Evolutionary conservation across 2,113 vertebrate genomes (phyloP), one percentile per base, ranked within the genome.

Genomic region (Pluvialis apricaria): DNA sequence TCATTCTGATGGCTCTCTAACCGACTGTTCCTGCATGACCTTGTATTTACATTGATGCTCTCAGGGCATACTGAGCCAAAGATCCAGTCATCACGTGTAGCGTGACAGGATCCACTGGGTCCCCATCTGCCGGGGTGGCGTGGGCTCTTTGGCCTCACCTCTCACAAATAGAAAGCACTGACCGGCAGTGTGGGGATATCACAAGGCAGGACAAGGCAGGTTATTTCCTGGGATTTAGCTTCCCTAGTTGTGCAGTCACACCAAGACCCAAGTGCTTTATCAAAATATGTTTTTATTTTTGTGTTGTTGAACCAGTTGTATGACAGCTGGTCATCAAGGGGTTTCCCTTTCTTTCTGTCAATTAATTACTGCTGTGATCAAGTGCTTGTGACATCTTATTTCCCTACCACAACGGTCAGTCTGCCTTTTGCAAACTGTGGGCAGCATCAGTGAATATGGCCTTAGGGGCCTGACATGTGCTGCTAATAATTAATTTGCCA

Each of bases 21-120:
- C 26, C 1, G 0, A 0, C 45, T 79, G 38, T 12, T 82, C 15
- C 82, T 65, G 18, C 1, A 1, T 73, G 51, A 47, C 24, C 20
- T 44, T 40, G 7, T 52, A 34, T 38, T 84, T 61, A 55, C 51
- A 34, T 1, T 22, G 82, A 36, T 79, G 38, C 21, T 82, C 11
- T 68, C 7, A n/a, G 79, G n/a, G 10, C 68, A 38, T 7, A 20
- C 57, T 82, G 36, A 79, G 34, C 42, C 64, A 42, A 29, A 76
- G 45, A 36, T 40, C 19, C 60, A 36, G 8, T 11, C 54, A 20
- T 75, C 25, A 10, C 0, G 3, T 57, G 73, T 40, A 31, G 28
- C 32, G 20, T 9, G 42, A 38, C 62, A 72, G 66, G 57, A 75
- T 73, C 75, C 47, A 4, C 40, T 85, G 61, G 19, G 24, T 78